Conservation (phyloP, 2,797 vertebrate species). For the Rhinophrynus dorsalis region DNA sequence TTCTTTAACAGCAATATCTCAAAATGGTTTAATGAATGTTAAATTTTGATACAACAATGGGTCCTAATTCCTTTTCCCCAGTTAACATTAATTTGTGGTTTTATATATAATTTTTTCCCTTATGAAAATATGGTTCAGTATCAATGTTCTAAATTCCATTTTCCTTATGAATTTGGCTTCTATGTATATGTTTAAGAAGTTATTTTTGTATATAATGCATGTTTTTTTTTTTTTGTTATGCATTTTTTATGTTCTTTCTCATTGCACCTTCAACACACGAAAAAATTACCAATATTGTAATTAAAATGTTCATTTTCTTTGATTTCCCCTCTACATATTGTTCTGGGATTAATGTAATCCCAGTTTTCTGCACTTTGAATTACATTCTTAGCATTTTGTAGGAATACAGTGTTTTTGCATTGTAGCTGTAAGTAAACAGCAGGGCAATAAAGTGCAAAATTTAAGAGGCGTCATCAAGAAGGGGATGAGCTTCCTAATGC, state of each 20-base stretch:
- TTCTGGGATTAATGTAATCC: slow-evolving; percentile 44
- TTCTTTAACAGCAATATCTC: not conserved
- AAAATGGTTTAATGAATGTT: not conserved
- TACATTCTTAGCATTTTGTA: slow-evolving; percentile 8
- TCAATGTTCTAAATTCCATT: too few relatives aligned
- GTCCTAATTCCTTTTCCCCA: too few relatives aligned
- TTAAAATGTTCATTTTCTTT: not conserved
- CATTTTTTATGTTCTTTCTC: not conserved
- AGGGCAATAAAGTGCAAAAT: not conserved
- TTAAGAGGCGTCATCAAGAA: too few relatives aligned
- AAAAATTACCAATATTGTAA: not conserved
- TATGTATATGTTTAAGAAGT: too few relatives aligned
- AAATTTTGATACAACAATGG: too few relatives aligned
- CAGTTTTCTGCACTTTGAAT: slow-evolving; percentile 9
- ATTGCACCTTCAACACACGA: not conserved
- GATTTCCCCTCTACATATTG: not conserved
- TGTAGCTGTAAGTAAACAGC: not conserved
- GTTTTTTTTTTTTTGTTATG: not conserved
- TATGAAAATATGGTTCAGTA: too few relatives aligned
- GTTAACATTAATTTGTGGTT: too few relatives aligned
- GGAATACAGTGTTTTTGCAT: not conserved
- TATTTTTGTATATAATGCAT: too few relatives aligned
- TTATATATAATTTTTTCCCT: too few relatives aligned
- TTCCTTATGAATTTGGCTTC: too few relatives aligned
- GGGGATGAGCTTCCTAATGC: too few relatives aligned